Evolutionary conservation across 2,888 invertebrate genomes (phyloP), one percentile per base, ranked within the genome.

Genomic region (Ligdia adustata): DNA sequence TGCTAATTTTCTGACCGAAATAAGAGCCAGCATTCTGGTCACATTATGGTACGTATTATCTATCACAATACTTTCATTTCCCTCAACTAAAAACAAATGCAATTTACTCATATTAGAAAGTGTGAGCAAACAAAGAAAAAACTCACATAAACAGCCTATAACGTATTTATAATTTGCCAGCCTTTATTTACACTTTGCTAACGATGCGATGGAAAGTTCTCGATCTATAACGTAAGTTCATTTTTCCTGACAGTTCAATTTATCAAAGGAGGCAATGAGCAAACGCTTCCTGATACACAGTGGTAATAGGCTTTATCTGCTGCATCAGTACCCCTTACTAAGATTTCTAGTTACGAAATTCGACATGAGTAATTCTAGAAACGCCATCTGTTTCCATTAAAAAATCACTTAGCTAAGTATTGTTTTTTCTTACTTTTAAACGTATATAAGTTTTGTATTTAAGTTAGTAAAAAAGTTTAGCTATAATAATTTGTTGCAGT

Each of bases 241-340:
- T 37, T 41, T 41, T 29, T 48, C 27, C 26, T 24, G 48, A 43
- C 42, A 49, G 33, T 9, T 57, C 62, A 62, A 72, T 71, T 69
- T 68, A 70, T 73, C 64, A 70, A 70, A 66, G 62, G n/a, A n/a
- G 63, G 11, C 12, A 41, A 33, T 41, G 34, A 35, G 12, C 59
- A 60, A 72, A 73, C 69, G 76, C 79, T 86, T 86, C 82, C 83
- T 83, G 70, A 74, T 75, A 22, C 22, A 67, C 76, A 70, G 75
- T 72, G 59, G 75, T 74, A 81, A 81, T 76, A 64, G 75, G 72
- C 73, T 72, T 79, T 84, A 85, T 85, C 83, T 78, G 75, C 74
- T 79, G 78, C 80, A 80, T 80, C 82, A 82, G 79, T 80, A 79
- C 80, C 5, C n/a, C 5, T 5, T 20, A 2, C 3, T 2, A 20